Evolutionary conservation across 2,888 invertebrate species (phyloP).

Genomic region (Pollenia griseotomentosa): DNA sequence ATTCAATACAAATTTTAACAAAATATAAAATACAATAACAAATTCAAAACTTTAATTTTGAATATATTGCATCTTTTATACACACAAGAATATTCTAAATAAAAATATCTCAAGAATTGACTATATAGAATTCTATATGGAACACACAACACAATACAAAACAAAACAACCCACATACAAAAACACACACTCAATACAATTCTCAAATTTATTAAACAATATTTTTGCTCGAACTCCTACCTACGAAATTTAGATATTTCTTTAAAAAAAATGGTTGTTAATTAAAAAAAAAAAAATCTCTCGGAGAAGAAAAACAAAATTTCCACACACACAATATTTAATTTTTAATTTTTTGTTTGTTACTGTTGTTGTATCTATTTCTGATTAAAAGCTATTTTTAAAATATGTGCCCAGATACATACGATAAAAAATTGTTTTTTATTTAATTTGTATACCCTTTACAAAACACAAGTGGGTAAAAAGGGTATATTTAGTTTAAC

Average conservation of each 20-base stretch:
- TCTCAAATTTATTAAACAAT: constrained; percentile 19
- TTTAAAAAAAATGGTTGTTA: constrained; percentile 45
- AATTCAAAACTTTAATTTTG: constrained; percentile 48
- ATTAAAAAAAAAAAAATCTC: constrained; percentile 44
- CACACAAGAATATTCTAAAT: not conserved
- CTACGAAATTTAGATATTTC: constrained; percentile 16
- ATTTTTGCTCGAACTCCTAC: constrained; percentile 37
- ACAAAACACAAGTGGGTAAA: too few species aligned
- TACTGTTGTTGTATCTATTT: constrained; percentile 82
- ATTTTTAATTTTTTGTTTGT: not conserved
- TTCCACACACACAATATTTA: constrained; percentile 54
- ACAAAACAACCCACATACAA: constrained; percentile 52
- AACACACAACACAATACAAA: constrained; percentile 25
- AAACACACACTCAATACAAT: constrained; percentile 3
- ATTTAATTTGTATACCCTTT: constrained; percentile 10
- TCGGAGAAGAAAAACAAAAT: constrained; percentile 56
- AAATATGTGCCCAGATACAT: constrained; percentile 82
- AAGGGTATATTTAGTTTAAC: too few species aligned
- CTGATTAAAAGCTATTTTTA: constrained; percentile 83
- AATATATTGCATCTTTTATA: constrained; percentile 55
- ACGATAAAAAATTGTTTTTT: constrained; percentile 52
- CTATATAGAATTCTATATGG: constrained; percentile 5
- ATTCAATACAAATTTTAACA: constrained; percentile 63
- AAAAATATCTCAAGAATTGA: constrained; percentile 4
- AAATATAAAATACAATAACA: constrained; percentile 1